phyloP scores from a whole-genome alignment of 1,140 invertebrate genomes.

The Temnothorax curvispinosus region DNA sequence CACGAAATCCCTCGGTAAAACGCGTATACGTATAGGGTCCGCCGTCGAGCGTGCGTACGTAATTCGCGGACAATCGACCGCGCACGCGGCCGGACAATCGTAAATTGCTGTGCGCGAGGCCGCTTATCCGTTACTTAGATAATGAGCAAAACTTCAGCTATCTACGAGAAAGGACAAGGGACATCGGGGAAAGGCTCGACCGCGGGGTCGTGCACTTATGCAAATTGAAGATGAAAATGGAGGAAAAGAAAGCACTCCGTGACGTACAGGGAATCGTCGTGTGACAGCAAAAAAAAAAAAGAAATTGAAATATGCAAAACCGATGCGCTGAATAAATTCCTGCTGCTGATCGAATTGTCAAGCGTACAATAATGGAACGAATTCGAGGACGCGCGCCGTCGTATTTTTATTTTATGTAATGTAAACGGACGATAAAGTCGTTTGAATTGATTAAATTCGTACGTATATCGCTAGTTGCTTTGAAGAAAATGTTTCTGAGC shows the following conservation, averaged over 20 bases:
- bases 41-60: neutral
- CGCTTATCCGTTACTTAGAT: conserved; percentile 60
- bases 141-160: conserved; percentile 64
- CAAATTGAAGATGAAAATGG: conserved; percentile 39
- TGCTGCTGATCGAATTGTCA: neutral
- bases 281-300: neutral
- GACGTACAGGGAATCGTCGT: neutral
- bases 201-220: conserved; percentile 31
- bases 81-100: conserved; percentile 53
- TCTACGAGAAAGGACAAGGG: neutral
- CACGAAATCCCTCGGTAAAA: conserved; percentile 16
- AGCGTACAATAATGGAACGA: neutral
- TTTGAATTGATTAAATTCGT: neutral
- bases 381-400: neutral
- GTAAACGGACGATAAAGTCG: neutral
- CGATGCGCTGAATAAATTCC: neutral
- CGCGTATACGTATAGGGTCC: neutral
- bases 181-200: neutral
- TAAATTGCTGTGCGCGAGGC: conserved; percentile 44
- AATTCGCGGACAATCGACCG: conserved; percentile 60
- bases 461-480: neutral
- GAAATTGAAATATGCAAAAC: neutral
- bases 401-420: conserved; percentile 8
- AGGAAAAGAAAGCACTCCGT: neutral
- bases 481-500: neutral